phyloP scores from a whole-genome alignment of 2,888 invertebrate genomes.

The Marronus borbonicus region DNA sequence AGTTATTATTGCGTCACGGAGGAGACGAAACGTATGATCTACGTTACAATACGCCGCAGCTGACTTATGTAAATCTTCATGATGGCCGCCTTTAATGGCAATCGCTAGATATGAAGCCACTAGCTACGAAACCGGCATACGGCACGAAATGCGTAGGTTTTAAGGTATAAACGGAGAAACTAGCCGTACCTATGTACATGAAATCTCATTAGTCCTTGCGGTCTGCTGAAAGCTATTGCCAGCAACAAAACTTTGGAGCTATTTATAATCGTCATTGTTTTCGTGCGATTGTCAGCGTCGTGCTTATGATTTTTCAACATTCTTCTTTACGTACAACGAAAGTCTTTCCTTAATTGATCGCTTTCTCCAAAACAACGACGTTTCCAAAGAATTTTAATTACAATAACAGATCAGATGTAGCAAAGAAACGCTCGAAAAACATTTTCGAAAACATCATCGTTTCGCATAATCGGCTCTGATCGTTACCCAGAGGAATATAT shows the following conservation, averaged over 20 bases:
- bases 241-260: no score
- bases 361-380: no score
- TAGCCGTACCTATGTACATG: no score
- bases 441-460: conserved; percentile 1
- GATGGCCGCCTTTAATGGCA: background rate
- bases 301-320: no score
- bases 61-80: background rate
- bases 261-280: no score
- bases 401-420: background rate
- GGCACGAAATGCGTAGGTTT: conserved; percentile 17
- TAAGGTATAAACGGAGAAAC: conserved; percentile 2
- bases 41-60: background rate
- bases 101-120: background rate
- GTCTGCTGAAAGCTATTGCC: no score
- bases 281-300: no score
- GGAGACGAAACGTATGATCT: background rate
- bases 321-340: no score
- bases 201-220: no score
- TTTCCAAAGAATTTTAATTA: no score
- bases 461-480: background rate
- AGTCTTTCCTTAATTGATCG: no score
- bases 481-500: conserved; percentile 8
- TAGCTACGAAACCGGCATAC: background rate
- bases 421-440: background rate
- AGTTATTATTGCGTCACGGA: no score